phyloP scores from a whole-genome alignment of 2,113 vertebrate species.

The Climacteris rufus region DNA sequence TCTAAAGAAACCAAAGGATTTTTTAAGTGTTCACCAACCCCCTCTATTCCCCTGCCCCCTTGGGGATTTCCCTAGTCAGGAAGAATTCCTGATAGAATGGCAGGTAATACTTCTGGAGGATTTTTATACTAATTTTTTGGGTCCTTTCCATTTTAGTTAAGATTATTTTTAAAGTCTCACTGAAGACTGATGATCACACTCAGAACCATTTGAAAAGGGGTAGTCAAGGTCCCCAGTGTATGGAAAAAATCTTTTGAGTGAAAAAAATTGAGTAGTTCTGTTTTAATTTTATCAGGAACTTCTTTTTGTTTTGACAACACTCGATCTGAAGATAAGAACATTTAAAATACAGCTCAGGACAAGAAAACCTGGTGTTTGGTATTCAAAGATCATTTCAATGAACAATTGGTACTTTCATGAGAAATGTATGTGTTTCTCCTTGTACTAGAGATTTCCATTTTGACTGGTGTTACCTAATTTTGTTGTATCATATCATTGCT shows the following conservation, averaged over 20 bases:
- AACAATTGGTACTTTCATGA: not conserved
- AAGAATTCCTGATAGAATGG: not conserved
- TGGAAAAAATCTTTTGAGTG: not conserved
- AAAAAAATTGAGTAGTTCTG: not conserved
- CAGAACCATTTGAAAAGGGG: not conserved
- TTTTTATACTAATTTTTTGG: not conserved
- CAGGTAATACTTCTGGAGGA: not conserved
- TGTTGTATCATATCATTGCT: not conserved
- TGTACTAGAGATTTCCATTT: not conserved
- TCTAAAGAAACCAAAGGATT: not conserved
- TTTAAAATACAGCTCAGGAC: not conserved
- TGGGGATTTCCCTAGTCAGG: not conserved
- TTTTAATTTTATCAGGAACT: not conserved
- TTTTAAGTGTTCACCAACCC: not conserved
- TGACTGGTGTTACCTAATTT: not conserved
- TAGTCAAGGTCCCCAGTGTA: not conserved
- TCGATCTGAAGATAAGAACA: not conserved
- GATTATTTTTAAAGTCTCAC: not conserved
- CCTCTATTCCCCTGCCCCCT: fast-evolving
- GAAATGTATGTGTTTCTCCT: not conserved
- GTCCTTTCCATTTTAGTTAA: not conserved
- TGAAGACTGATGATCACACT: not conserved
- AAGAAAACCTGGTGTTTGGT: not conserved
- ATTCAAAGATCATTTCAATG: not conserved
- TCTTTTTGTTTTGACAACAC: not conserved